A percentile compares a stretch with the other conserved stretches of the same genome.
Conservation (phyloP, 2,797 vertebrate species). For the Notamacropus eugenii region DNA sequence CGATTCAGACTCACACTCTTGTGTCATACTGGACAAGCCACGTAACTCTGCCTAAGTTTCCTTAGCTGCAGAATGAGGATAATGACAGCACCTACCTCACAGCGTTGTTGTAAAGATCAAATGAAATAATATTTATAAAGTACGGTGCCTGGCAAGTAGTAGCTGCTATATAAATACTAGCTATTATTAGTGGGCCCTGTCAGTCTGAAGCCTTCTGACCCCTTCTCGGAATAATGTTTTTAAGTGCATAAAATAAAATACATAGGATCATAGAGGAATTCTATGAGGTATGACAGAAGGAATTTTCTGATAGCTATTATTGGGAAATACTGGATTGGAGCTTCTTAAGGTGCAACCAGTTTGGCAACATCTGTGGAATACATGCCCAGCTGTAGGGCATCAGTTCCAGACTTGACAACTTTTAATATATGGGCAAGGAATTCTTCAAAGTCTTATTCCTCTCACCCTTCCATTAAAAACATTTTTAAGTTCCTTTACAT, state of each 20-base stretch:
- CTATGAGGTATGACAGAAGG: not conserved
- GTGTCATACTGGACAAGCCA: not conserved
- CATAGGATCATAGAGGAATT: not conserved
- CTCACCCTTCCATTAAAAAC: constrained; percentile 3
- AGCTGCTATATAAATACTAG: not conserved
- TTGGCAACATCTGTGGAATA: not conserved
- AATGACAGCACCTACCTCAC: not conserved
- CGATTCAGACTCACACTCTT: not conserved
- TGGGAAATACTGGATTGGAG: not conserved
- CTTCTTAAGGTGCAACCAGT: not conserved
- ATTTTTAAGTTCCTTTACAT: not conserved
- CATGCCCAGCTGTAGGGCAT: not conserved
- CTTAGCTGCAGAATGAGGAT: not conserved
- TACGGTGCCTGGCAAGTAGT: not conserved
- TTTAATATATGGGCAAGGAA: constrained; percentile 32
- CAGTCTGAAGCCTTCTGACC: not conserved
- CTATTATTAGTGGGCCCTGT: not conserved
- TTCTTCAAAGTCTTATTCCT: constrained; percentile 14
- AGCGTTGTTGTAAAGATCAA: not conserved
- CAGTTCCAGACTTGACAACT: constrained; percentile 13
- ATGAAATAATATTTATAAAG: not conserved
- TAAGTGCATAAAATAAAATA: not conserved
- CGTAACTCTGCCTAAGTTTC: not conserved
- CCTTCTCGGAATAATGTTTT: not conserved
- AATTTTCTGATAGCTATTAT: not conserved